These are phyloP conservation scores for Psilopsiagon aymara DNA, from an alignment of 2,113 vertebrate genomes.

Conservation along the genomic window DNA sequence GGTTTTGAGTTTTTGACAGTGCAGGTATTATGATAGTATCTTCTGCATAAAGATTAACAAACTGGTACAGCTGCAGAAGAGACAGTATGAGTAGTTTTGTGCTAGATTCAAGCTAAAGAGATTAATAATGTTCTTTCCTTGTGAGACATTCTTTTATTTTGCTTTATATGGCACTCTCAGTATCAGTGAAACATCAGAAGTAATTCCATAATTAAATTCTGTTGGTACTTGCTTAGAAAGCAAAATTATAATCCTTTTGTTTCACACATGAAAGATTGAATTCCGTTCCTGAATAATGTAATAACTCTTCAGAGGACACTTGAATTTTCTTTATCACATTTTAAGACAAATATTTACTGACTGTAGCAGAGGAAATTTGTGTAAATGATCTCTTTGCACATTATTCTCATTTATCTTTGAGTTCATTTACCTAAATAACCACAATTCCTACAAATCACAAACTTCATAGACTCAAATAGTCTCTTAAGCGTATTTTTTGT, in stretches of 20 bases:
- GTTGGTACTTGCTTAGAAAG: conserved; percentile 22
- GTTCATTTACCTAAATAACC: conserved; percentile 10
- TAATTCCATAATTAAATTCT: conserved; percentile 29
- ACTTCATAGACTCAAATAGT: not conserved
- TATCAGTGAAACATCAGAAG: not conserved
- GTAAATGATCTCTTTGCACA: not conserved
- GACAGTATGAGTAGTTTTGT: not conserved
- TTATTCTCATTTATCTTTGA: not conserved
- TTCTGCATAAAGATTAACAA: not conserved
- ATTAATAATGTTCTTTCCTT: not conserved
- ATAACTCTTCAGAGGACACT: conserved; percentile 10
- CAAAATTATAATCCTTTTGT: conserved; percentile 25
- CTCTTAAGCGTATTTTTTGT: not conserved
- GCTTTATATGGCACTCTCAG: not conserved
- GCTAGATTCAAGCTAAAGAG: not conserved
- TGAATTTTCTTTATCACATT: conserved; percentile 34
- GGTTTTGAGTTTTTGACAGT: not conserved
- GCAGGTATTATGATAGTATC: not conserved
- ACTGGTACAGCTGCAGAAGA: not conserved
- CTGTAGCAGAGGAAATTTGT: not conserved
- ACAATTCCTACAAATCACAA: not conserved
- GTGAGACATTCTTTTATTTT: not conserved
- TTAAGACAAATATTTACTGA: conserved; percentile 30
- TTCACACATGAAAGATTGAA: conserved; percentile 15
- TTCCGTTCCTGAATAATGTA: not conserved